Base-by-base conservation (phyloP, 2,797 vertebrate genomes). In the Sebastes flavidus region DNA sequence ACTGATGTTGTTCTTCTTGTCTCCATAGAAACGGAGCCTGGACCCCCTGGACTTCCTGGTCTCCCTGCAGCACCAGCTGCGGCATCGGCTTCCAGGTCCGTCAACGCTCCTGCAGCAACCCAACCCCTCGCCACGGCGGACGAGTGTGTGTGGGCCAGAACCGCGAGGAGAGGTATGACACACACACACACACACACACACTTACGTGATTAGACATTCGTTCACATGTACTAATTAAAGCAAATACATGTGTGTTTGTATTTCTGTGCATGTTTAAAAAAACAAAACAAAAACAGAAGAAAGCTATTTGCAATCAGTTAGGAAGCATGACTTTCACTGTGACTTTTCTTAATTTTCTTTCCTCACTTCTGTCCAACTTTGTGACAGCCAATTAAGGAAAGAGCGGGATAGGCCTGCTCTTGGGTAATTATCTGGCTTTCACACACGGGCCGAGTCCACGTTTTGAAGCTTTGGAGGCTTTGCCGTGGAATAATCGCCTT, bases 71-170 rank as follows among this genome's bases (percentile, higher is more conserved):
- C 91, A 99, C 98, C 76, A 98, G 96, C 83, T 99, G 98, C 36
- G 98, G 98, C 69, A 98, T 99, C 32, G 98, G 98, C 89, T 99
- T 99, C 93, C 98, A 99, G 94, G 98, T 98, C 68, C 98, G 98
- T 1, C 98, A 99, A 83, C 97, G 98, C 3, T 97, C 97, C 85
- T 99, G 98, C 94, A 99, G 97, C 94, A 99, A 99, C 90, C 98
- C 98, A 10, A 97, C 97, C 0, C 98, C 98, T 30, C 95, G 98
- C 12, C 97, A 99, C 0, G 98, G 98, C 1, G 98, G 98, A 55
- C 95, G 98, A 0, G 98, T 99, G 84, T 99, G 98, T 62, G 97
- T 99, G 89, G 98, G 98, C 14, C 98, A 99, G 95, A 99, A 99
- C 91, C 97, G 97, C 0, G 98, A 99, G 90, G 98, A 99, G 84